Conservation (phyloP, 2,888 invertebrate genomes). For the Luperina testacea region DNA sequence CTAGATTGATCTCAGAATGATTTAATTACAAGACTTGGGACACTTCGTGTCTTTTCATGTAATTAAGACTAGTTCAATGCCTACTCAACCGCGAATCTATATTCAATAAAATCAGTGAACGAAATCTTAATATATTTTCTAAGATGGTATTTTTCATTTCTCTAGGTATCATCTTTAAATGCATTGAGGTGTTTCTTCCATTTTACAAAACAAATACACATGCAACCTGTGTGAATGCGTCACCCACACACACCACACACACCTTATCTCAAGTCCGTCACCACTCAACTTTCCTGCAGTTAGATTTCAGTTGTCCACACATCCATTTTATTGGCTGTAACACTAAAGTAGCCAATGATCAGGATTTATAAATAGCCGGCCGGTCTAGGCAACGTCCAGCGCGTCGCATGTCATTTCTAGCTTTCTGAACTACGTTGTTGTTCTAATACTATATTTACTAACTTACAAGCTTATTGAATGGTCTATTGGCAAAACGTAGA, state of each 20-base stretch:
- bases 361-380: slow-evolving; percentile 54
- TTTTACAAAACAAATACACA: too few relatives aligned
- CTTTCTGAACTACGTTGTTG: slow-evolving; percentile 28
- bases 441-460: background rate
- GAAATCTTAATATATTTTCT: background rate
- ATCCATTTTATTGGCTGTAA: slow-evolving; percentile 51
- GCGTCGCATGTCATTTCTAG: slow-evolving; percentile 34
- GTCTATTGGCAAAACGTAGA: background rate
- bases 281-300: slow-evolving; percentile 45
- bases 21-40: background rate
- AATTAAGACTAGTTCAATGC: background rate
- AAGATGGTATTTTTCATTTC: background rate
- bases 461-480: background rate
- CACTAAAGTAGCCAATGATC: slow-evolving; percentile 40
- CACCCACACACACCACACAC: background rate
- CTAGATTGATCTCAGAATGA: background rate
- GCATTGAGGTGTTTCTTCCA: background rate
- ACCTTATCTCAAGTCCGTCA: background rate
- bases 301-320: slow-evolving; percentile 40
- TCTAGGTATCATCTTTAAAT: background rate
- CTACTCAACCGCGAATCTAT: background rate
- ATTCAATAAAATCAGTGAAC: background rate
- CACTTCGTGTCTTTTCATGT: background rate
- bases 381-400: slow-evolving; percentile 21
- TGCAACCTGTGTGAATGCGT: background rate